A percentile compares a stretch with the other conserved stretches of the same genome.
These are phyloP conservation scores for Cygnus buccinator DNA, from an alignment of 2,113 vertebrate genomes.

Conservation along the genomic window DNA sequence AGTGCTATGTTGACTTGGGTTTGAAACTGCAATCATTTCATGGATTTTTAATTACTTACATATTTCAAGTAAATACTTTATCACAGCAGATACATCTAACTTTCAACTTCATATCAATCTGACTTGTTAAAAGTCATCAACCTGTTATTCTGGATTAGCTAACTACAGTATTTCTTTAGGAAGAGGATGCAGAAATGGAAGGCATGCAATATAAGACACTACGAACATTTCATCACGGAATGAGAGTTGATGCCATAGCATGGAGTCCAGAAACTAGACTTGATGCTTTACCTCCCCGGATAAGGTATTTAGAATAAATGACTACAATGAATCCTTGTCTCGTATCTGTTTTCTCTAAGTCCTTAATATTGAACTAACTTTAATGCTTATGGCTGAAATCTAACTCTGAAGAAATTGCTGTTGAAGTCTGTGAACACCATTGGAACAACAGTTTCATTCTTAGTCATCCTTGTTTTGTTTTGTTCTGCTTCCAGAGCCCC, in stretches of 20 bases:
- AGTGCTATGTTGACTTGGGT: not conserved
- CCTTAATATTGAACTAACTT: not conserved
- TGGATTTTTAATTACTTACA: not conserved
- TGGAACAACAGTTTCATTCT: not conserved
- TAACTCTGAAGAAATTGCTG: not conserved
- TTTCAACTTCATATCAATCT: not conserved
- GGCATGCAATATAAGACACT: conserved; percentile 89
- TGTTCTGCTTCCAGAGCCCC: not conserved
- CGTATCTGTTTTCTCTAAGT: not conserved
- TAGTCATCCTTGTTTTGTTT: not conserved
- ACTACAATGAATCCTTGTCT: not conserved
- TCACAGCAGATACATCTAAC: not conserved
- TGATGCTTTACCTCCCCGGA: conserved; percentile 82
- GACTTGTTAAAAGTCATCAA: not conserved
- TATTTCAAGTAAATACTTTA: not conserved
- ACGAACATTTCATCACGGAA: conserved; percentile 87
- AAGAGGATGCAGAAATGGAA: conserved; percentile 89
- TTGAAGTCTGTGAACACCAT: not conserved
- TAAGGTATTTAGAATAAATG: conserved; percentile 81
- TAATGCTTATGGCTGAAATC: not conserved
- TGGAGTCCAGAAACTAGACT: conserved; percentile 95
- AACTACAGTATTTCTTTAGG: conserved; percentile 80
- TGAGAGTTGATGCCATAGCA: conserved; percentile 88
- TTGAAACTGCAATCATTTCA: not conserved
- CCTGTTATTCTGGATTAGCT: not conserved